Base-by-base conservation (phyloP, 2,797 vertebrate species). In the Paedocypris micromegethes region DNA sequence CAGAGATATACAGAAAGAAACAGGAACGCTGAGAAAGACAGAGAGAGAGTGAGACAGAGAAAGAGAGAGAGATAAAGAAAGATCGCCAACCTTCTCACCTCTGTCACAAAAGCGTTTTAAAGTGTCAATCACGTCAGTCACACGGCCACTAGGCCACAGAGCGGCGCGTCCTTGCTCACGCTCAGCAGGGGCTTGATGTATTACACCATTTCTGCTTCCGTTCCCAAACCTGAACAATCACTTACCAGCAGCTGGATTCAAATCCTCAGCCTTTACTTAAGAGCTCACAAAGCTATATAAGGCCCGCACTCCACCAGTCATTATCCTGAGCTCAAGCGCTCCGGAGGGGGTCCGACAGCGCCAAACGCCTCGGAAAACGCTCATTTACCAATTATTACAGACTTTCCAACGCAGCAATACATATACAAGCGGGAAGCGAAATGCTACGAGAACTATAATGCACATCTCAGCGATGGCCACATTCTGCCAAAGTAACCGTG, bases 51-150 rank as follows among this genome's bases (percentile, higher is more conserved):
- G 6, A 47, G 38, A 60, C 5, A 62, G 8, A 46, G 37, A 3
- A 9, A 66, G 58, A 53, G 39, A 47, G 42, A 70, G 52, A 56
- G 59, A 56, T 7, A 4, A 47, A 58, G 37, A 44, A 23, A 62
- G 5, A 66, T 73, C 23, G 23, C 23, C 23, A 23, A 23, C 46
- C 43, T 39, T 48, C 69, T 61, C 72, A 69, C 65, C 69, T 47
- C 7, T 71, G 48, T 68, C 64, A 40, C 47, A 48, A 58, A 57
- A 77, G 74, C 48, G 70, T 71, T 77, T 43, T 0, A 74, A 73
- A 9, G 3, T 68, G 67, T 66, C 64, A 48, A n/a, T 73, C 73
- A 78, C 46, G 57, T 73, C 53, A 60, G 79, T 66, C 7, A 45
- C 50, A 54, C 9, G 7, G 23, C 72, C 66, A 69, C 48, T 68